These are phyloP conservation scores for Eilema sororculum DNA, from an alignment of 2,888 invertebrate species.

Conservation along the genomic window DNA sequence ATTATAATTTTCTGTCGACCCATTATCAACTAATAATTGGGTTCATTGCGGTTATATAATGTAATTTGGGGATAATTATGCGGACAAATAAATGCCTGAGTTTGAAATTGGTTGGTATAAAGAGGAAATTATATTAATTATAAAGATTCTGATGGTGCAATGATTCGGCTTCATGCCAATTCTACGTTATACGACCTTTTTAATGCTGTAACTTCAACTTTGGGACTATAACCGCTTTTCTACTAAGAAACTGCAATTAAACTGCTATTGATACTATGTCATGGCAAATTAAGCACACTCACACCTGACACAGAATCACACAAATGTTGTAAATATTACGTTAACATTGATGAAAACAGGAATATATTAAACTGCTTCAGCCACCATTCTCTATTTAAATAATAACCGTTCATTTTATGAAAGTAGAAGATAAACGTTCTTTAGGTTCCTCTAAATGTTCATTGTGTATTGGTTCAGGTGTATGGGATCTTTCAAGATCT, in stretches of 20 bases:
- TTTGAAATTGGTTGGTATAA: not conserved
- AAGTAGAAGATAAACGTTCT: not conserved
- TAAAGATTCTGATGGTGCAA: not conserved
- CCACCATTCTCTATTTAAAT: not conserved
- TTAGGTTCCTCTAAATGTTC: not conserved
- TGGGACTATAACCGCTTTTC: not conserved
- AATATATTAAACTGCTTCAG: not conserved
- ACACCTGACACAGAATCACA: too few relatives aligned
- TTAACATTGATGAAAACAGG: too few relatives aligned
- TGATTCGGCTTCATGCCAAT: not conserved
- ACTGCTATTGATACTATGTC: too few relatives aligned
- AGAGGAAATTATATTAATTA: not conserved
- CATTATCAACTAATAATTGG: slow-evolving; percentile 49
- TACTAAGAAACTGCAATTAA: not conserved
- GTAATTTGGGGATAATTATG: not conserved
- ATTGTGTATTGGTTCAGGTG: too few relatives aligned
- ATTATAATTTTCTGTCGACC: slow-evolving; percentile 37
- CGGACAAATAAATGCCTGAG: not conserved
- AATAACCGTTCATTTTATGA: not conserved
- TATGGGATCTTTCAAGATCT: too few relatives aligned
- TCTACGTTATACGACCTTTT: not conserved
- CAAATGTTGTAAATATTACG: too few relatives aligned
- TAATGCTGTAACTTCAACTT: slow-evolving; percentile 1
- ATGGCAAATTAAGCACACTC: too few relatives aligned
- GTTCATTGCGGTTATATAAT: slow-evolving; percentile 36